These are phyloP conservation scores for Tetragonula clypearis DNA, from an alignment of 1,140 invertebrate species.

Conservation along the genomic window DNA sequence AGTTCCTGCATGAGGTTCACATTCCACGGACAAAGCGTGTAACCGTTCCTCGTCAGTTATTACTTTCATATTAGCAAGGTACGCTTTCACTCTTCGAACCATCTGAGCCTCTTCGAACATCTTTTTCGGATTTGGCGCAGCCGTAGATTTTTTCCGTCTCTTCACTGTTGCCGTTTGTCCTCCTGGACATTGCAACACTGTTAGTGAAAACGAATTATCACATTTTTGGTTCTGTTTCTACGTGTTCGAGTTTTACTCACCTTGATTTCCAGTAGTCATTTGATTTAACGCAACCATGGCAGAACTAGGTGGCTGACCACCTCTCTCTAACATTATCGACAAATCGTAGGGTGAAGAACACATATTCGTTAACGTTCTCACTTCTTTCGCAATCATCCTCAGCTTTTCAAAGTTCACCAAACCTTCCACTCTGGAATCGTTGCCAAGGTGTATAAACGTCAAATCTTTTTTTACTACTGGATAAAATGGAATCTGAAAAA, in stretches of 20 bases:
- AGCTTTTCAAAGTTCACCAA: conserved; percentile 99
- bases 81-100: conserved; percentile 97
- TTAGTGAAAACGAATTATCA: conserved; percentile 38
- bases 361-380: conserved; percentile 96
- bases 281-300: conserved; percentile 95
- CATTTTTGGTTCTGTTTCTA: not conserved
- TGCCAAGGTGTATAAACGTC: conserved; percentile 98
- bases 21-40: conserved; percentile 93
- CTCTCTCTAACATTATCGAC: conserved; percentile 91
- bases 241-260: conserved; percentile 42
- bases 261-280: conserved; percentile 86
- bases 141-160: conserved; percentile 93
- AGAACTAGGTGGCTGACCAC: conserved; percentile 92
- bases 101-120: conserved; percentile 99
- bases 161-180: conserved; percentile 90
- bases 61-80: conserved; percentile 95
- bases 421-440: conserved; percentile 96
- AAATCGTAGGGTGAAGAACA: conserved; percentile 96
- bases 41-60: conserved; percentile 95
- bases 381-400: conserved; percentile 99
- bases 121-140: conserved; percentile 96
- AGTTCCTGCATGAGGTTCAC: conserved; percentile 88
- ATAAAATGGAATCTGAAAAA: conserved; percentile 95
- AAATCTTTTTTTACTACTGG: conserved; percentile 98
- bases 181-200: conserved; percentile 65